Percentiles rank a stretch among this genome's conserved stretches.
These are phyloP conservation scores for Zophobas atratus DNA, from an alignment of 1,140 invertebrate genomes.

Conservation along the genomic window DNA sequence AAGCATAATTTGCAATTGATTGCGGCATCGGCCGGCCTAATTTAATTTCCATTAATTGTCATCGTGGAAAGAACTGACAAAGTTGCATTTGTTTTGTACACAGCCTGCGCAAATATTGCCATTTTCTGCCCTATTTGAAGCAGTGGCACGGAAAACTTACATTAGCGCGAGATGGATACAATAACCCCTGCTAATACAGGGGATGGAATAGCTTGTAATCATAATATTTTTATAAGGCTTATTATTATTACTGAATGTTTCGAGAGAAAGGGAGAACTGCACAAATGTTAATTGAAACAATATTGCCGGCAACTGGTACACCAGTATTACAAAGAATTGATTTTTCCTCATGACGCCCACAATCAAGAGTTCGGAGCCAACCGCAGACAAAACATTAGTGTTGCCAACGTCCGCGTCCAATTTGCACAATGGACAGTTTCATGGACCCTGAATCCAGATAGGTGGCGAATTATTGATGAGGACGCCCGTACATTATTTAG, in stretches of 20 bases:
- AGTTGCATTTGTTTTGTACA: constrained; percentile 8
- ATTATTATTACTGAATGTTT: neutral
- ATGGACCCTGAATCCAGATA: too few species aligned
- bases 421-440: too few species aligned
- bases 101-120: constrained; percentile 22
- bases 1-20: neutral
- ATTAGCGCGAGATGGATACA: constrained; percentile 7
- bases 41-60: constrained; percentile 22
- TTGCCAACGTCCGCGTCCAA: too few species aligned
- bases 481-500: too few species aligned
- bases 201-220: constrained; percentile 38
- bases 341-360: too few species aligned
- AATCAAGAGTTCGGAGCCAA: too few species aligned
- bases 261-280: neutral
- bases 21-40: neutral
- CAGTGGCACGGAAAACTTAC: constrained; percentile 49
- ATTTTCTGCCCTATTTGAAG: constrained; percentile 51
- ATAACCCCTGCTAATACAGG: constrained; percentile 40
- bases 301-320: neutral
- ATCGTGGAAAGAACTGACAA: neutral
- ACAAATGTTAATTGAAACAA: neutral
- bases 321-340: too few species aligned
- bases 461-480: too few species aligned
- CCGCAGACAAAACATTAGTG: too few species aligned
- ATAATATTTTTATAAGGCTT: constrained; percentile 20